Evolutionary conservation across 2,797 vertebrate species (phyloP), one percentile per base, ranked within the genome.

Genomic region (Trachops cirrhosus): DNA sequence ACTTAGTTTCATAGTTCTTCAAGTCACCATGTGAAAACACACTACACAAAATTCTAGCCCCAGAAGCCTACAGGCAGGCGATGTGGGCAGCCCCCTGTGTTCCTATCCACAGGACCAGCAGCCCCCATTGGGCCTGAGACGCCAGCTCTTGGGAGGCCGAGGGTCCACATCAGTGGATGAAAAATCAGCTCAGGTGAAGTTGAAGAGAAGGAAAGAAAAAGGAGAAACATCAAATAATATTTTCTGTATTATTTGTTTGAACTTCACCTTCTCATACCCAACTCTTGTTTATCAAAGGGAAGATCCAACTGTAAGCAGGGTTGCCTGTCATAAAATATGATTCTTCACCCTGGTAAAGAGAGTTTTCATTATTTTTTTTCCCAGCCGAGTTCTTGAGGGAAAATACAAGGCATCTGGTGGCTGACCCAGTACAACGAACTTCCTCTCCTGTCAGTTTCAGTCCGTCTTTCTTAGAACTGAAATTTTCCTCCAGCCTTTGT

Each of bases 401-500:
- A 75, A 95, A 91, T 9, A 9, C 0, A 9, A 54, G 41, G 67
- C 92, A 3, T 5, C 32, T 2, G 78, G 77, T 24, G 0, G 10
- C 90, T 19, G 80, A 93, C 39, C 39, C 46, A 67, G 50, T 6
- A 34, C 95, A 86, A 26, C 52, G 57, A 88, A 93, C 34, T 80
- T 92, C 83, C 86, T 82, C 52, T 73, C 22, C 97, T 96, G 85
- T 88, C 90, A 92, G 89, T 83, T 87, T 48, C 86, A 24, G 4
- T 26, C 26, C 74, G 44, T 84, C 87, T n/a, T 48, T 88, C 80
- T 94, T 88, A 67, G 89, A 70, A 95, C 97, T 94, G 77, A 94
- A 73, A 86, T 94, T 96, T 91, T 70, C 95, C 80, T 94, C 75
- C 29, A 48, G 70, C 19, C 93, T 96, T 97, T 88, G 48, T 86